These are phyloP conservation scores for Ophioderma brevispina DNA, from an alignment of 35 echinoderm and acorn worm genomes.

Conservation along the genomic window DNA sequence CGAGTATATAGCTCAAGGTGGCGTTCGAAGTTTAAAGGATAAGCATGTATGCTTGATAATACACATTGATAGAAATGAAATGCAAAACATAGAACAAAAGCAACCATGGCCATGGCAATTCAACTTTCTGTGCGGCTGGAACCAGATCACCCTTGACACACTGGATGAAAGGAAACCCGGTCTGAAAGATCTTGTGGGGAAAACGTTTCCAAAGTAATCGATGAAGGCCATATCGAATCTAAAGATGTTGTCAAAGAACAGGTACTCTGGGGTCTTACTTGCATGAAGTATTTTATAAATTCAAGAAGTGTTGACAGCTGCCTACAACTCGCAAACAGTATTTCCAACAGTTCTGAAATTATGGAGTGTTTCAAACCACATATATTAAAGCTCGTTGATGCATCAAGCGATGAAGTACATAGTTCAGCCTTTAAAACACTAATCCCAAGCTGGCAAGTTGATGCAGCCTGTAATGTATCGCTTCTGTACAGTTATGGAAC, in stretches of 20 bases:
- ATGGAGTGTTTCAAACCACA: slow-evolving; percentile 26
- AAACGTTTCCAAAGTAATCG: neutral
- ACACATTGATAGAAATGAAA: neutral
- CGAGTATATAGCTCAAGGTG: neutral
- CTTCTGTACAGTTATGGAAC: neutral
- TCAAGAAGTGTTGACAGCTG: neutral
- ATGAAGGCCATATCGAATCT: neutral
- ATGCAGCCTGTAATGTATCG: neutral
- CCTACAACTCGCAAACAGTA: neutral
- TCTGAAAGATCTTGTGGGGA: neutral
- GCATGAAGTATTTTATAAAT: neutral
- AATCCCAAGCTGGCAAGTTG: neutral
- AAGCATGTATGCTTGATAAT: neutral
- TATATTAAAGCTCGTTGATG: no score
- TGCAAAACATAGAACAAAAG: neutral
- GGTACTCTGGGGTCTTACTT: neutral
- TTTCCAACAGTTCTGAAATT: neutral
- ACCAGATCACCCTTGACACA: slow-evolving; percentile 38
- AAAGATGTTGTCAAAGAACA: neutral
- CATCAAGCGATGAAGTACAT: no score
- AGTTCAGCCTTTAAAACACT: no score
- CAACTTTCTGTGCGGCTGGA: slow-evolving; percentile 45
- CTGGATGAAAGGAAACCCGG: neutral
- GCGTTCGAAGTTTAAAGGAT: neutral
- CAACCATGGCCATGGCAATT: slow-evolving; percentile 35